Conservation (phyloP, 2,888 invertebrate species). For the Rugalucina vietnamica region DNA sequence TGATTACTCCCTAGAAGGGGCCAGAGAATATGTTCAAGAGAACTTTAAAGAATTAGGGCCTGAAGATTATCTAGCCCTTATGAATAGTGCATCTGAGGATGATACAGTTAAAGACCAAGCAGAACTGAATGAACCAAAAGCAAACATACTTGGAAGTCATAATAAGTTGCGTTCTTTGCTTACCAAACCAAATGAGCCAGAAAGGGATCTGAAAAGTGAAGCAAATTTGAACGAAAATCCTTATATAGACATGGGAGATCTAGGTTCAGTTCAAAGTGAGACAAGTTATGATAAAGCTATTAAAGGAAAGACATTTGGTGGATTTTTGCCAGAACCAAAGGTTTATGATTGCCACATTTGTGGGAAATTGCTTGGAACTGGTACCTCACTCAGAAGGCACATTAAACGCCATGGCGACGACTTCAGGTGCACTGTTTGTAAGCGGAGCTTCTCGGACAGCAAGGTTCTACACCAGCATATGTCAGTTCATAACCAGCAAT, state of each 20-base stretch:
- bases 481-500: constrained; percentile 9
- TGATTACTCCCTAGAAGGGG: constrained; percentile 44
- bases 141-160: no score
- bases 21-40: constrained; percentile 45
- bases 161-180: no score
- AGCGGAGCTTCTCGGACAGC: constrained; percentile 42
- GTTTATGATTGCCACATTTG: neutral
- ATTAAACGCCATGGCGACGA: constrained; percentile 9
- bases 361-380: neutral
- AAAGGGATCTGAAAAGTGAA: no score
- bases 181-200: no score
- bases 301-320: no score
- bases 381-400: neutral
- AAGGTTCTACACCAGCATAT: neutral
- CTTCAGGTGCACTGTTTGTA: constrained; percentile 50
- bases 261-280: no score
- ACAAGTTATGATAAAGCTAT: no score
- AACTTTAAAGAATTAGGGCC: constrained; percentile 34
- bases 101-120: constrained; percentile 4
- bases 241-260: no score
- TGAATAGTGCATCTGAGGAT: neutral
- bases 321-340: neutral
- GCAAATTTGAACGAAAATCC: no score
- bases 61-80: neutral
- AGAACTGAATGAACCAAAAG: constrained; percentile 7